A percentile compares a stretch with the other conserved stretches of the same genome.
phyloP scores from a whole-genome alignment of 2,888 invertebrate species.

The Zygogramma bicolorata region DNA sequence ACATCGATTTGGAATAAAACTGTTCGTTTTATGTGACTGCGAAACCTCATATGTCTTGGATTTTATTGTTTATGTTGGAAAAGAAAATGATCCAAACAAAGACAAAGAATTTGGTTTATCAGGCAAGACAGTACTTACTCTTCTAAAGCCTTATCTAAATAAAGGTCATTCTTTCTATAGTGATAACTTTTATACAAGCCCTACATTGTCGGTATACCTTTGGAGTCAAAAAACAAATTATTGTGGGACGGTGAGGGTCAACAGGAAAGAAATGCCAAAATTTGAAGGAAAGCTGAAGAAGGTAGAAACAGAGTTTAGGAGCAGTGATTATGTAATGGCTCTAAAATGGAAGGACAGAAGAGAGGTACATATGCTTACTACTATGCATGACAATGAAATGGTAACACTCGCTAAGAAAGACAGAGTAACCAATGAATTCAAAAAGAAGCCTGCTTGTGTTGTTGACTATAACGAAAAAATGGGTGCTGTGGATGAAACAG shows the following conservation, averaged over 20 bases:
- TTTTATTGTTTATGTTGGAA: conserved; percentile 14
- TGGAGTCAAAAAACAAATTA: conserved; percentile 26
- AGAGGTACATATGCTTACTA: conserved; percentile 48
- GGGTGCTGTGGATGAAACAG: conserved; percentile 4
- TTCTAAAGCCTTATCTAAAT: conserved; percentile 6
- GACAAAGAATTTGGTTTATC: background rate
- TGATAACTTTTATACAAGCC: conserved; percentile 36
- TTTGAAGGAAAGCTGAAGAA: conserved; percentile 25
- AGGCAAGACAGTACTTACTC: conserved; percentile 5
- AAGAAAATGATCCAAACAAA: conserved; percentile 9
- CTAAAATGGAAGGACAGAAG: conserved; percentile 28
- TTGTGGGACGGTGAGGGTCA: conserved; percentile 28
- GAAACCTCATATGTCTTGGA: conserved; percentile 9
- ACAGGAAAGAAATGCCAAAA: conserved; percentile 26
- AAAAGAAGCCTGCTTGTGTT: conserved; percentile 15
- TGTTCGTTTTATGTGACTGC: conserved; percentile 15
- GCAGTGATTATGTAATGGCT: conserved; percentile 20
- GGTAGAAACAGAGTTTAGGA: conserved; percentile 19
- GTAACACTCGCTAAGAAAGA: conserved; percentile 41
- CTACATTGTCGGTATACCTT: conserved; percentile 22
- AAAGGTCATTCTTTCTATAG: conserved; percentile 30
- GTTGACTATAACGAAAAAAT: conserved; percentile 10
- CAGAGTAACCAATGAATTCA: conserved; percentile 27
- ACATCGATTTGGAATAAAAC: conserved; percentile 25
- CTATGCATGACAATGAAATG: conserved; percentile 48